Base-by-base conservation (phyloP, 2,888 invertebrate species). In the Aspidiotus destructor region DNA sequence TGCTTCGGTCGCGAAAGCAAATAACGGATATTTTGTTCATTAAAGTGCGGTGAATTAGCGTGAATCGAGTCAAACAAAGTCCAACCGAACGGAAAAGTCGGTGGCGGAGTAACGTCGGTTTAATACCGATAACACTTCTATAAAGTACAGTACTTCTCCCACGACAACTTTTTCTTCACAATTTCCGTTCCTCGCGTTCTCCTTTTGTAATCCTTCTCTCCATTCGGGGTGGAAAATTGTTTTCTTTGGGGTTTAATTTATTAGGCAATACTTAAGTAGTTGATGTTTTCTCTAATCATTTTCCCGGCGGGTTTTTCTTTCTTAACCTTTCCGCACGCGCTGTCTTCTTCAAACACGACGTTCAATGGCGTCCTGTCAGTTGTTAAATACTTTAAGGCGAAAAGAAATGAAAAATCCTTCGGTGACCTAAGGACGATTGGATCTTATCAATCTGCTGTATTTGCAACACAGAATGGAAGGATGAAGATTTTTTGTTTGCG, bases 41-140 rank as follows among this genome's bases (percentile, higher is more conserved):
- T 65, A 65, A 65, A 65, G 65, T 65, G 65, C 48, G 65, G 65
- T 65, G 65, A 65, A 65, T 65, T 65, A 65, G 65, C 65, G 58
- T 58, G 58, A 65, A 65, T 58, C 28, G 58, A 65, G 65, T 65
- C 65, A 65, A 65, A 65, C 58, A 65, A 65, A 58, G 48, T 65
- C 65, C 65, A 65, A 65, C 65, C 48, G 58, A 65, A 65, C 48
- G 65, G 65, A 65, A 65, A 65, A 58, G 65, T 58, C 65, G 48
- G 58, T 65, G 65, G 65, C 65, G 58, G 55, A 65, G 58, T 58
- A 65, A 58, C 58, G 44, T 16, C 58, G 48, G 65, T 65, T 28
- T 65, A 65, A 65, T 65, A 65, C 65, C 48, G 65, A 65, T 58
- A 65, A 65, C 65, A 65, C 65, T 65, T 65, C 65, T 58, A 15